A percentile compares a stretch with the other conserved stretches of the same genome.
Conservation (phyloP, 2,888 invertebrate genomes). For the Apamea epomidion region DNA sequence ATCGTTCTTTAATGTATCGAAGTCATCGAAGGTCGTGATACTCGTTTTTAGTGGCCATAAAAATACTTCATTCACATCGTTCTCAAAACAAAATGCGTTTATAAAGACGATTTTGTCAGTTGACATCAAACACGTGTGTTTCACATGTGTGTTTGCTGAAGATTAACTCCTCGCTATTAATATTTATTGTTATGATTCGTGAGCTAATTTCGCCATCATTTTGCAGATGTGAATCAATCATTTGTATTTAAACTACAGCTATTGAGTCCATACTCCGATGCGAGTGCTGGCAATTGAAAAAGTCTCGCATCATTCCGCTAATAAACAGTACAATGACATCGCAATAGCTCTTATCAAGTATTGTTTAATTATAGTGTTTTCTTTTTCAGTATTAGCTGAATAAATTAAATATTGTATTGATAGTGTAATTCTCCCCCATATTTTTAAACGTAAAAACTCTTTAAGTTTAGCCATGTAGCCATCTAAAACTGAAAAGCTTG, state of each 20-base stretch:
- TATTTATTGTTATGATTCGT: constrained; percentile 61
- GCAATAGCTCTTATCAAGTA: constrained; percentile 52
- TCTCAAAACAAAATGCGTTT: constrained; percentile 29
- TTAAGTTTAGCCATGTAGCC: neutral
- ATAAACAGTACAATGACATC: constrained; percentile 65
- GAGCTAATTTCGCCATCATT: constrained; percentile 66
- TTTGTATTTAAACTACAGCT: constrained; percentile 61
- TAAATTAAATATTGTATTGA: constrained; percentile 12
- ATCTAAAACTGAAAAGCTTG: neutral
- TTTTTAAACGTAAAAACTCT: neutral
- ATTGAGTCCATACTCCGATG: constrained; percentile 53
- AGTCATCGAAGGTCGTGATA: constrained; percentile 50
- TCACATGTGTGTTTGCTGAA: constrained; percentile 25
- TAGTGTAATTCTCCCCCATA: neutral
- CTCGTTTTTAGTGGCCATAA: constrained; percentile 33
- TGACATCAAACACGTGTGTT: constrained; percentile 37
- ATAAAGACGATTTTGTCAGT: constrained; percentile 25
- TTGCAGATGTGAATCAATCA: constrained; percentile 65
- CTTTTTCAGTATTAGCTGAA: constrained; percentile 32
- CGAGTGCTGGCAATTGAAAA: constrained; percentile 60
- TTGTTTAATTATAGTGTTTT: constrained; percentile 44
- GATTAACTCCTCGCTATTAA: constrained; percentile 42
- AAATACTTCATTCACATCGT: constrained; percentile 28
- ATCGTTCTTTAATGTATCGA: constrained; percentile 47
- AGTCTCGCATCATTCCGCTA: constrained; percentile 52